Evolutionary conservation across 2,888 invertebrate genomes (phyloP).

Genomic region (Chloroclystis v-ata): DNA sequence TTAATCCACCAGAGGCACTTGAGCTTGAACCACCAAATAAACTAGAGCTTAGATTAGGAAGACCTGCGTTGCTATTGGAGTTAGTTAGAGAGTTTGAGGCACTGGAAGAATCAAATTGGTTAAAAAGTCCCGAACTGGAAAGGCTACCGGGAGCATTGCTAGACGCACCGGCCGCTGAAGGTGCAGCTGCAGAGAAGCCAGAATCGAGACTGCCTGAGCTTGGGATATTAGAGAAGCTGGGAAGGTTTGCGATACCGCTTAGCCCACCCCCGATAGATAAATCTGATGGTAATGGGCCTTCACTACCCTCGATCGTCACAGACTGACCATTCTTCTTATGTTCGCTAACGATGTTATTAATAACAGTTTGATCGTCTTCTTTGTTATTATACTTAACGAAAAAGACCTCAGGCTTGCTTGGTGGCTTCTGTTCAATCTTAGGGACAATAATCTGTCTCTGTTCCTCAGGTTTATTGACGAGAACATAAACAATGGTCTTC

Average conservation of each 20-base stretch:
- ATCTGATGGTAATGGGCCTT: constrained; percentile 4
- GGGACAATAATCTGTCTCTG: constrained; percentile 81
- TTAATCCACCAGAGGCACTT: background rate
- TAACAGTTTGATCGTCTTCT: constrained; percentile 66
- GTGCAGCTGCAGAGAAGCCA: constrained; percentile 2
- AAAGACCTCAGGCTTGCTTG: constrained; percentile 86
- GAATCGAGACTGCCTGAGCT: constrained; percentile 8
- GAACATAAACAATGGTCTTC: constrained; percentile 86
- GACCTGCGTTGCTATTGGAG: background rate
- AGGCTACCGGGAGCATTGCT: constrained; percentile 1
- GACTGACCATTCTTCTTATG: constrained; percentile 42
- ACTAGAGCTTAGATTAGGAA: background rate
- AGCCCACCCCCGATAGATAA: background rate
- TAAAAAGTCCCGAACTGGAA: background rate
- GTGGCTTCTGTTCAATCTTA: constrained; percentile 82
- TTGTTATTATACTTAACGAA: constrained; percentile 88
- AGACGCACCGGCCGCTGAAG: background rate
- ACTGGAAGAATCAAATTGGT: background rate
- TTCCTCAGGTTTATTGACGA: constrained; percentile 86
- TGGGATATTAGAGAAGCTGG: constrained; percentile 7
- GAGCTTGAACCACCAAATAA: background rate
- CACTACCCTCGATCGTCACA: constrained; percentile 23
- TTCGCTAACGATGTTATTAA: constrained; percentile 66
- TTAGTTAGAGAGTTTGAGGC: background rate
- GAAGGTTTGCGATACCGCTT: constrained; percentile 6